These are phyloP conservation scores for Caranx melampygus DNA, from an alignment of 2,113 vertebrate genomes.

Conservation along the genomic window DNA sequence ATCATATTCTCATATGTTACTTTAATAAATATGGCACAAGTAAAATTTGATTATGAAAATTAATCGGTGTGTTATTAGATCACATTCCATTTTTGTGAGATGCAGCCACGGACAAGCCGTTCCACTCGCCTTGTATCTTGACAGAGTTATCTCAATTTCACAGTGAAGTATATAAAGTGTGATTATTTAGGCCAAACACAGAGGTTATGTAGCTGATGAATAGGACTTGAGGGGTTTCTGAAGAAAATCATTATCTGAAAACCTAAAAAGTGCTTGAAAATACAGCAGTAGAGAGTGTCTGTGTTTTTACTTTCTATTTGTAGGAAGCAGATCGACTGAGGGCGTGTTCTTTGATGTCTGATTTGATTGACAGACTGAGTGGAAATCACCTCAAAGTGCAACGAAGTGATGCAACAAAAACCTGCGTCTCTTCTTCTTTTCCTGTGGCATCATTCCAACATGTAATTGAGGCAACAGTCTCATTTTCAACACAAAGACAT, in stretches of 20 bases:
- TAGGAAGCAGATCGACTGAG: constrained; percentile 3
- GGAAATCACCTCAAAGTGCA: constrained; percentile 10
- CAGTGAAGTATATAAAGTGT: constrained; percentile 27
- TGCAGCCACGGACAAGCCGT: constrained; percentile 28
- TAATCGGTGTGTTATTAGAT: constrained; percentile 43
- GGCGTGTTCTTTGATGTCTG: neutral
- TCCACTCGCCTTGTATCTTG: constrained; percentile 36
- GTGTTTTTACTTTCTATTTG: neutral
- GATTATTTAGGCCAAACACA: constrained; percentile 30
- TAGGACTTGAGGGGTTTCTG: constrained; percentile 35
- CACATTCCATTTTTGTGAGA: constrained; percentile 58
- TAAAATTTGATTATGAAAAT: constrained; percentile 58
- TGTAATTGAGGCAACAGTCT: neutral
- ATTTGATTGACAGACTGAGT: constrained; percentile 11
- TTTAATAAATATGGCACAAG: constrained; percentile 48
- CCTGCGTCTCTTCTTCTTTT: neutral
- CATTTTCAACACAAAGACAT: neutral
- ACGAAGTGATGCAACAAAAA: constrained; percentile 9
- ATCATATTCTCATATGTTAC: constrained; percentile 26
- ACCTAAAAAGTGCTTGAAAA: neutral
- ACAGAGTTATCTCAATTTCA: constrained; percentile 49
- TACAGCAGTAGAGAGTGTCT: neutral
- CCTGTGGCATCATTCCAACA: constrained; percentile 16
- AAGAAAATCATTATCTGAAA: constrained; percentile 13
- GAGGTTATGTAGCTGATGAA: constrained; percentile 39